Conservation (phyloP, 2,888 invertebrate genomes). For the Ischnus inquisitorius region DNA sequence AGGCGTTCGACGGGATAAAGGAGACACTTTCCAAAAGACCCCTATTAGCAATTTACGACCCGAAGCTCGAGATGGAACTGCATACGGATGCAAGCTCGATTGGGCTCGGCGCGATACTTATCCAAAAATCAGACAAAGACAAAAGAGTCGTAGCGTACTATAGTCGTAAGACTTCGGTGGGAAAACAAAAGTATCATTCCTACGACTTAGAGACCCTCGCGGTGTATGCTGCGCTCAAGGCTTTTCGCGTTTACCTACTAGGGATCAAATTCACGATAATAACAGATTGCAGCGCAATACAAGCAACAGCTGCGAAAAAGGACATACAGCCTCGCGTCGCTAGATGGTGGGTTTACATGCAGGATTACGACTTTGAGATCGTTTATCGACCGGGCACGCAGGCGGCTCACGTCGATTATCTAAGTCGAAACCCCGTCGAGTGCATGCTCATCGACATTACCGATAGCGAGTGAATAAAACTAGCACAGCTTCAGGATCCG, state of each 20-base stretch:
- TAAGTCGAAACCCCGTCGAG: slow-evolving; percentile 70
- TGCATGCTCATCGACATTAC: slow-evolving; percentile 64
- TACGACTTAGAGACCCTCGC: slow-evolving; percentile 66
- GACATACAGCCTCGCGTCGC: slow-evolving; percentile 76
- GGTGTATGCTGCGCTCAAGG: slow-evolving; percentile 52
- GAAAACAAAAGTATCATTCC: slow-evolving; percentile 59
- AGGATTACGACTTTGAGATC: slow-evolving; percentile 69
- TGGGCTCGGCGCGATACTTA: slow-evolving; percentile 78
- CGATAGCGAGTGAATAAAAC: slow-evolving; percentile 70
- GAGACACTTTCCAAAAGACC: slow-evolving; percentile 69
- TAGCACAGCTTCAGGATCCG: slow-evolving; percentile 67
- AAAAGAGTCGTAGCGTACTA: slow-evolving; percentile 53
- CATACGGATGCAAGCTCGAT: slow-evolving; percentile 81
- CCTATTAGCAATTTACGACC: slow-evolving; percentile 76
- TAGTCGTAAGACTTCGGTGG: slow-evolving; percentile 57
- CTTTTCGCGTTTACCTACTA: slow-evolving; percentile 62
- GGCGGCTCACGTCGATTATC: slow-evolving; percentile 71
- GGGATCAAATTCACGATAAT: slow-evolving; percentile 65
- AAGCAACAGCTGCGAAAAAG: slow-evolving; percentile 75
- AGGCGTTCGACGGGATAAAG: slow-evolving; percentile 73
- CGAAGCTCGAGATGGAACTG: slow-evolving; percentile 72
- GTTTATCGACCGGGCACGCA: slow-evolving; percentile 67
- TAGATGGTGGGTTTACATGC: slow-evolving; percentile 75
- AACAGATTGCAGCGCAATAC: slow-evolving; percentile 71
- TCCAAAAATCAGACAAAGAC: slow-evolving; percentile 73